Evolutionary conservation across 2,113 vertebrate genomes (phyloP).

Genomic region (Leucosticte australis): DNA sequence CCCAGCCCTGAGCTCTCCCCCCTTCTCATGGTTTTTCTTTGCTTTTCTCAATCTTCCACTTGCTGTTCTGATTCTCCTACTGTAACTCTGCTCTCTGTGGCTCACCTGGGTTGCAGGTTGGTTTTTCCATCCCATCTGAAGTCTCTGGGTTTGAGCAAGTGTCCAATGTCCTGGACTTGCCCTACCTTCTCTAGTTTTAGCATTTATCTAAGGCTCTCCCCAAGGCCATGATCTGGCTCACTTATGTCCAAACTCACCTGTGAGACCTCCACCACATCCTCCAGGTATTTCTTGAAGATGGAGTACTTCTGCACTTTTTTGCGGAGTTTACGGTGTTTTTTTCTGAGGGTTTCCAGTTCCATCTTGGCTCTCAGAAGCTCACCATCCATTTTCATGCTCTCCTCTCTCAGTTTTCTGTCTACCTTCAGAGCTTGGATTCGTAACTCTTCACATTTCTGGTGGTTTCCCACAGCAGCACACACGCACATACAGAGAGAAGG

Average conservation of each 20-base stretch:
- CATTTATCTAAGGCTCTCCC: not conserved
- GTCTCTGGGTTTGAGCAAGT: not conserved
- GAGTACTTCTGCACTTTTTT: constrained; percentile 57
- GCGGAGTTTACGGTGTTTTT: constrained; percentile 46
- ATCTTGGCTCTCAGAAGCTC: constrained; percentile 65
- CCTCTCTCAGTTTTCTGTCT: constrained; percentile 53
- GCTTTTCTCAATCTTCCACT: not conserved
- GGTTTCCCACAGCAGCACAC: not conserved
- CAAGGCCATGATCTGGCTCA: not conserved
- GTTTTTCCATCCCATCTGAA: not conserved
- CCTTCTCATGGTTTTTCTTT: not conserved
- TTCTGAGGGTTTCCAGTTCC: constrained; percentile 41
- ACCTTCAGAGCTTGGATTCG: constrained; percentile 61
- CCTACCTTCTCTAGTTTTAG: not conserved
- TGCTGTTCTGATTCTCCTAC: not conserved
- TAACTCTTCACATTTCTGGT: constrained; percentile 71
- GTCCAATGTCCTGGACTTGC: not conserved
- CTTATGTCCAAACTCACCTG: constrained; percentile 44
- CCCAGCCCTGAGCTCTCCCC: not conserved
- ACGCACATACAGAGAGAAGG: not conserved
- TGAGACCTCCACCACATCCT: constrained; percentile 72
- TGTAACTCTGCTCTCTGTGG: not conserved
- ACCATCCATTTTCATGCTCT: constrained; percentile 34
- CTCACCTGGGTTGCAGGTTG: not conserved
- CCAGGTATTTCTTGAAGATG: constrained; percentile 75